Conservation (phyloP, 2,888 invertebrate genomes). For the Coelopa pilipes region DNA sequence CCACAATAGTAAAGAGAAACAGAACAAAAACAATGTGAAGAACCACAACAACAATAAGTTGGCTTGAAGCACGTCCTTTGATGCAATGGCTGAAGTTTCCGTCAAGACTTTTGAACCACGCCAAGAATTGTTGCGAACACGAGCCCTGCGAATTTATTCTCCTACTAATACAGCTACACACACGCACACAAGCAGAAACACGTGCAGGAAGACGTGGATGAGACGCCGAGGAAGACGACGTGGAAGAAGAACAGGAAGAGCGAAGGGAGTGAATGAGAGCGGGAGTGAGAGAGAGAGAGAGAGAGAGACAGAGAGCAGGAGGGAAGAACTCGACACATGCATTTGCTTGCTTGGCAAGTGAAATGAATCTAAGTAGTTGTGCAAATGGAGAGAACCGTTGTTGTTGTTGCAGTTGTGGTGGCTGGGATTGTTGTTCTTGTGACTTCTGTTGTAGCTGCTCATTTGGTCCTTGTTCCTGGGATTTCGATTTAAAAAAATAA, state of each 20-base stretch:
- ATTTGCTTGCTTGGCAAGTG: neutral
- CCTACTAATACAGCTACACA: too few relatives aligned
- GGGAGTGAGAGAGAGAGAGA: too few relatives aligned
- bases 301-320: too few relatives aligned
- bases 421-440: neutral
- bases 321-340: too few relatives aligned
- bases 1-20: neutral
- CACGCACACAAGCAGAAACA: too few relatives aligned
- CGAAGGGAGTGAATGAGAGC: too few relatives aligned
- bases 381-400: neutral
- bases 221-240: too few relatives aligned
- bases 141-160: neutral
- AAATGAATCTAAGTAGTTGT: conserved; percentile 3
- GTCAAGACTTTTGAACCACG: conserved; percentile 9
- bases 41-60: neutral
- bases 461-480: too few relatives aligned
- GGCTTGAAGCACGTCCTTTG: conserved; percentile 8
- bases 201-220: too few relatives aligned
- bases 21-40: neutral
- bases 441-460: too few relatives aligned
- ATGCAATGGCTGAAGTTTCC: conserved; percentile 10
- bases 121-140: conserved; percentile 8
- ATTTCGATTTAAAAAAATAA: too few relatives aligned
- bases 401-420: neutral
- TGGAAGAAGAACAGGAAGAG: too few relatives aligned